These are phyloP conservation scores for Cistogaster globosa DNA, from an alignment of 2,888 invertebrate genomes.

Conservation along the genomic window DNA sequence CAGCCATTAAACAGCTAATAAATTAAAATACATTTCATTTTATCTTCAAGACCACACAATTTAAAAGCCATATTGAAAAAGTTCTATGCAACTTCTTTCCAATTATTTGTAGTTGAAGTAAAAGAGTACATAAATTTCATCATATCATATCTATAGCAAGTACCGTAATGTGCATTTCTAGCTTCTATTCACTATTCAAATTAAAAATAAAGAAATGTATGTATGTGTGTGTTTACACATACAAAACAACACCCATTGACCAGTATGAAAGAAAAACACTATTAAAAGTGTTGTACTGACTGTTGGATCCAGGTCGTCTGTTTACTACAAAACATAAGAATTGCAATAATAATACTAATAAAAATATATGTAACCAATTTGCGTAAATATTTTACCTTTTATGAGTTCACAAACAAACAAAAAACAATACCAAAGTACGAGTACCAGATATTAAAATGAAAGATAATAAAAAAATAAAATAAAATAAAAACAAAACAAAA, in stretches of 20 bases:
- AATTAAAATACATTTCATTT: slow-evolving; percentile 39
- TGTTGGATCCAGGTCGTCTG: slow-evolving; percentile 10
- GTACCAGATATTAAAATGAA: background rate
- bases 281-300: slow-evolving; percentile 41
- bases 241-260: slow-evolving; percentile 58
- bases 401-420: slow-evolving; percentile 48
- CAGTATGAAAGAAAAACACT: slow-evolving; percentile 30
- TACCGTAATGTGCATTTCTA: slow-evolving; percentile 61
- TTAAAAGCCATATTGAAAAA: slow-evolving; percentile 6
- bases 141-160: slow-evolving; percentile 66
- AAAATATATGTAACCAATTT: slow-evolving; percentile 68
- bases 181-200: slow-evolving; percentile 63
- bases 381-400: slow-evolving; percentile 70
- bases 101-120: slow-evolving; percentile 52
- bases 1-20: slow-evolving; percentile 56
- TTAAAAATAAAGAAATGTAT: background rate
- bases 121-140: slow-evolving; percentile 43
- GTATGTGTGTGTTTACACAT: background rate
- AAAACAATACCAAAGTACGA: slow-evolving; percentile 12
- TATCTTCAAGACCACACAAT: slow-evolving; percentile 61
- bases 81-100: slow-evolving; percentile 40
- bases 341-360: slow-evolving; percentile 46
- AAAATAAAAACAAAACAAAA: slow-evolving; percentile 42
- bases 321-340: slow-evolving; percentile 5
- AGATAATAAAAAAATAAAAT: too few relatives aligned